Evolutionary conservation across 2,888 invertebrate species (phyloP).

Genomic region (Cerastis rubricosa): DNA sequence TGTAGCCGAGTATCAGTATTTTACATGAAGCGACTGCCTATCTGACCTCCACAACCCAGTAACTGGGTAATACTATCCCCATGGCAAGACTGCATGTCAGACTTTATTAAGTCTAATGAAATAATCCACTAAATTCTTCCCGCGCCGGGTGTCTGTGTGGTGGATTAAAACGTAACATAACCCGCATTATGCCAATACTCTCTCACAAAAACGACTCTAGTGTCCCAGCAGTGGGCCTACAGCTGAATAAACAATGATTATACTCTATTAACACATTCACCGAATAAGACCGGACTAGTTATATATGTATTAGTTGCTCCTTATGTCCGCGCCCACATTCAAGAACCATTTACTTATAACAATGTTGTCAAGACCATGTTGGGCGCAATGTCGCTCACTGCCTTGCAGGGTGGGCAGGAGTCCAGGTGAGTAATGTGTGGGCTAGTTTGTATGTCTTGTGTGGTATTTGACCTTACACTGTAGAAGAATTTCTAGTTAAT

Average conservation of each 20-base stretch:
- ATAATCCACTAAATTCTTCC: not conserved
- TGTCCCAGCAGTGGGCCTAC: not conserved
- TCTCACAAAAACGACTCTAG: not conserved
- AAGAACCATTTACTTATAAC: conserved; percentile 49
- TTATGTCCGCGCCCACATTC: conserved; percentile 55
- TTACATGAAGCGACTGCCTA: no score
- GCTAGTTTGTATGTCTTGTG: conserved; percentile 19
- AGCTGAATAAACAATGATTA: not conserved
- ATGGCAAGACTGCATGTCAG: no score
- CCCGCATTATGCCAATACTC: not conserved
- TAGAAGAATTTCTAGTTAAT: not conserved
- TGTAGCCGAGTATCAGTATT: no score
- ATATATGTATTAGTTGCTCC: conserved; percentile 20
- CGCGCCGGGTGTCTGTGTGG: not conserved
- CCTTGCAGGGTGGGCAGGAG: conserved; percentile 61
- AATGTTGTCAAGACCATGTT: conserved; percentile 60
- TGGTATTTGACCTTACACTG: conserved; percentile 29
- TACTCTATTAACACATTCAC: not conserved
- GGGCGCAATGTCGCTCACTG: conserved; percentile 56
- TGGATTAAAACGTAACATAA: no score
- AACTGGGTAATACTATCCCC: no score
- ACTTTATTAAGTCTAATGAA: no score
- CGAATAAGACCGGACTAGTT: not conserved
- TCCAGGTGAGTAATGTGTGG: conserved; percentile 55
- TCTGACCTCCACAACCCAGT: no score